phyloP scores from a whole-genome alignment of 2,888 invertebrate genomes.

The Plebejus argus region DNA sequence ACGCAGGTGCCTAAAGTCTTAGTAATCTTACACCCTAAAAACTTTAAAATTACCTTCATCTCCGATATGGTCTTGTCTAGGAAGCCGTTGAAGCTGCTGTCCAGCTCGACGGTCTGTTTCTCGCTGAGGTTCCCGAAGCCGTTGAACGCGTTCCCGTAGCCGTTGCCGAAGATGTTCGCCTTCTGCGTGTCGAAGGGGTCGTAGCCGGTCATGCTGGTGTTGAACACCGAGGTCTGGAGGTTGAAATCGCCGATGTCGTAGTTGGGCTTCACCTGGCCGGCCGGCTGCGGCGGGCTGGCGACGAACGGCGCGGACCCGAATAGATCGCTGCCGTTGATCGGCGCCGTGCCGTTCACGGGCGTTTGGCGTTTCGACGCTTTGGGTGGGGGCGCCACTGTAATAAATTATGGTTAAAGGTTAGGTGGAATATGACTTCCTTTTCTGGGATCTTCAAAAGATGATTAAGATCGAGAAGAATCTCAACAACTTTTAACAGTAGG shows the following conservation, averaged over 20 bases:
- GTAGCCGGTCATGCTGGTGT: constrained; percentile 70
- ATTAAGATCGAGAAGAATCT: too few species aligned
- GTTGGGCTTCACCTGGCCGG: constrained; percentile 60
- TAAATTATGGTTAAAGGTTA: not conserved
- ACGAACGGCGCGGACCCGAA: constrained; percentile 91
- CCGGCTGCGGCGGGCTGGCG: constrained; percentile 47
- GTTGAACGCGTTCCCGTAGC: constrained; percentile 66
- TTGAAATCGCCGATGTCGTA: constrained; percentile 75
- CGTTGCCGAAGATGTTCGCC: constrained; percentile 66
- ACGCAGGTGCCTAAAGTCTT: too few species aligned
- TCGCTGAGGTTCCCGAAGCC: constrained; percentile 74
- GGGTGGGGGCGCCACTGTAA: constrained; percentile 93
- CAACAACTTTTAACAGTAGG: not conserved
- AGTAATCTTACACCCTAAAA: too few species aligned
- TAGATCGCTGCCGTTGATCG: constrained; percentile 84
- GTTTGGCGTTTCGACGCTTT: constrained; percentile 83
- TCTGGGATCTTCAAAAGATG: constrained; percentile 11
- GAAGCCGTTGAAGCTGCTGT: constrained; percentile 87
- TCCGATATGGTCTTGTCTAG: constrained; percentile 91
- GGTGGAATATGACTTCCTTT: constrained; percentile 8
- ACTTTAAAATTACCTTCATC: constrained; percentile 85
- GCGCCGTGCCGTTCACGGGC: constrained; percentile 51
- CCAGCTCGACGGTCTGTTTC: constrained; percentile 70
- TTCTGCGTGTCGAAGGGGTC: constrained; percentile 95
- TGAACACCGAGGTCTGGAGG: constrained; percentile 71